Conservation (phyloP, 2,888 invertebrate species). For the Subacronicta megacephala region DNA sequence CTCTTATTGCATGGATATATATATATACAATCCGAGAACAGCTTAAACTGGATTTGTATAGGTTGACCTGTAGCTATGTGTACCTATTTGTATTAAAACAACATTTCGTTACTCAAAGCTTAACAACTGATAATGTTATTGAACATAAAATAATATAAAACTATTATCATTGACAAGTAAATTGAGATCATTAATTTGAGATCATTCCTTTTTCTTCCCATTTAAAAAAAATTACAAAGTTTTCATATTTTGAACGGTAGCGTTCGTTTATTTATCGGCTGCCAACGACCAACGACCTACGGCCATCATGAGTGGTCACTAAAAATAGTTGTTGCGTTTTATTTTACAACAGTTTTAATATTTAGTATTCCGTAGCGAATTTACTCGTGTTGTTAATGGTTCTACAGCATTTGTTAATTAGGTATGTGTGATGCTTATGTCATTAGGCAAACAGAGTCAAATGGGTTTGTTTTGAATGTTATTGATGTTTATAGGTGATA, state of each 20-base stretch:
- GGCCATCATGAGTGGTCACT: slow-evolving; percentile 33
- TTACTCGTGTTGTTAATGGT: slow-evolving; percentile 7
- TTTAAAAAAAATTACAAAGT: not conserved
- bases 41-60: too few species aligned
- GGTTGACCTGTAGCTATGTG: too few species aligned
- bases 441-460: not conserved
- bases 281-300: slow-evolving; percentile 44
- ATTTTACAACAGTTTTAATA: slow-evolving; percentile 24
- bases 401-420: slow-evolving; percentile 17
- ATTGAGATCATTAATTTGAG: too few species aligned
- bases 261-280: slow-evolving; percentile 20
- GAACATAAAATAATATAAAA: too few species aligned
- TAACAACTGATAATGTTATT: too few species aligned
- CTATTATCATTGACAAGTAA: too few species aligned
- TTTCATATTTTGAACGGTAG: slow-evolving; percentile 3
- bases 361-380: slow-evolving; percentile 5
- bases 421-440: not conserved
- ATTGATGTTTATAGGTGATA: too few species aligned
- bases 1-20: too few species aligned
- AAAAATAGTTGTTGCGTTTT: slow-evolving; percentile 55
- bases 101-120: too few species aligned
- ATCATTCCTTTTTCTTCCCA: too few species aligned
- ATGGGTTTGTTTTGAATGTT: not conserved
- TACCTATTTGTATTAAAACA: too few species aligned
- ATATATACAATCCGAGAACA: too few species aligned